Percentiles rank a stretch among this genome's conserved stretches.
phyloP scores from a whole-genome alignment of 2,888 invertebrate species.

The Agonopterix arenella region DNA sequence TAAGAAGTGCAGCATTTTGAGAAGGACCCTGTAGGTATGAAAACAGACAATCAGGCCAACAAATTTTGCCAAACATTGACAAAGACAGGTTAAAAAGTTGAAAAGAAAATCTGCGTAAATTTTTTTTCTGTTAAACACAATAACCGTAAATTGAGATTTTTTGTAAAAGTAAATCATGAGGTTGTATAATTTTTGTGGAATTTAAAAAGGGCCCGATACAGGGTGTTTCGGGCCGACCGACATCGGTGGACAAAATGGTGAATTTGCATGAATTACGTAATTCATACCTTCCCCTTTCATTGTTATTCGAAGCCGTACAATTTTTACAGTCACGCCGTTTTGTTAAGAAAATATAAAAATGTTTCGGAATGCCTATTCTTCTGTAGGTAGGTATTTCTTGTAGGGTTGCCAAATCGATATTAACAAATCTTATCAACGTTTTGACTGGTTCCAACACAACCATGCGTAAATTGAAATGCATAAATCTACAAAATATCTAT shows the following conservation, averaged over 20 bases:
- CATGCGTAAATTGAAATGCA: too few relatives aligned
- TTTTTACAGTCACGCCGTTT: constrained; percentile 18
- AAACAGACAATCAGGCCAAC: too few relatives aligned
- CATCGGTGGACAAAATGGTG: constrained; percentile 28
- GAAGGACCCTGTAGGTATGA: too few relatives aligned
- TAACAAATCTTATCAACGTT: too few relatives aligned
- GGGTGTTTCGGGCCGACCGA: constrained; percentile 14
- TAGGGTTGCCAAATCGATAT: too few relatives aligned
- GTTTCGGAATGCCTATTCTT: neutral
- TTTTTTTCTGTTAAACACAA: constrained; percentile 24
- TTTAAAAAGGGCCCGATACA: constrained; percentile 30
- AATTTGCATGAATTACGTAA: constrained; percentile 59
- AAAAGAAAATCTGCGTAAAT: constrained; percentile 22
- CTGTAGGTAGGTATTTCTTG: neutral
- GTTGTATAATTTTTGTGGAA: constrained; percentile 40
- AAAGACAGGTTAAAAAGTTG: constrained; percentile 14
- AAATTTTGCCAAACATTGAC: too few relatives aligned
- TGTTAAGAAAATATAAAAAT: constrained; percentile 5
- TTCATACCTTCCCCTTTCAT: constrained; percentile 34
- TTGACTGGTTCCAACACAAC: too few relatives aligned
- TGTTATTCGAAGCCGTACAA: constrained; percentile 25
- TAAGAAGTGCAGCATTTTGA: too few relatives aligned
- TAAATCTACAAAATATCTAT: too few relatives aligned
- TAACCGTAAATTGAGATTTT: constrained; percentile 40
- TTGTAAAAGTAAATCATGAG: constrained; percentile 26